A percentile compares a stretch with the other conserved stretches of the same genome.
phyloP scores from a whole-genome alignment of 2,113 vertebrate species.

The Engraulis encrasicolus region DNA sequence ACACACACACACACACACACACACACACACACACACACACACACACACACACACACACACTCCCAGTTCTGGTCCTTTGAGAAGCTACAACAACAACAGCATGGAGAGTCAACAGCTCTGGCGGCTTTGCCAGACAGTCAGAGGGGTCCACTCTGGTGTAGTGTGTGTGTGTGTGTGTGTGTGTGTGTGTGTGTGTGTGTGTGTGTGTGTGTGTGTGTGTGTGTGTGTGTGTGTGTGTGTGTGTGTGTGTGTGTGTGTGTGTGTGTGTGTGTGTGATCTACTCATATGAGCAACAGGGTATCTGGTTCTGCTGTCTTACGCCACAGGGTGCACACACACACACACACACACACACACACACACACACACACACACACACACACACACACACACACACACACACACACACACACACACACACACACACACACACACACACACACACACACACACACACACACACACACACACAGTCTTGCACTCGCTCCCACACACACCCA shows the following conservation, averaged over 20 bases:
- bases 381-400: not conserved
- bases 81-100: conserved; percentile 9
- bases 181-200: too few relatives aligned
- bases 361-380: not conserved
- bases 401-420: not conserved
- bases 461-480: conserved; percentile 28
- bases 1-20: conserved; percentile 2
- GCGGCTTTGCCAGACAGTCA: conserved; percentile 13
- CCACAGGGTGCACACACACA: not conserved
- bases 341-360: too few relatives aligned
- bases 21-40: not conserved
- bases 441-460: conserved; percentile 29
- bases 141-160: too few relatives aligned
- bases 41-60: not conserved
- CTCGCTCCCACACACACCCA: conserved; percentile 29
- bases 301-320: not conserved
- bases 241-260: too few relatives aligned
- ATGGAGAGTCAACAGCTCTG: not conserved
- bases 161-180: too few relatives aligned
- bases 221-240: too few relatives aligned
- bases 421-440: not conserved
- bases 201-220: too few relatives aligned
- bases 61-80: not conserved
- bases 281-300: not conserved
- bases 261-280: too few relatives aligned